Evolutionary conservation across 1,140 invertebrate species (phyloP), one percentile per base, ranked within the genome.

Genomic region (Leucophenga varia): DNA sequence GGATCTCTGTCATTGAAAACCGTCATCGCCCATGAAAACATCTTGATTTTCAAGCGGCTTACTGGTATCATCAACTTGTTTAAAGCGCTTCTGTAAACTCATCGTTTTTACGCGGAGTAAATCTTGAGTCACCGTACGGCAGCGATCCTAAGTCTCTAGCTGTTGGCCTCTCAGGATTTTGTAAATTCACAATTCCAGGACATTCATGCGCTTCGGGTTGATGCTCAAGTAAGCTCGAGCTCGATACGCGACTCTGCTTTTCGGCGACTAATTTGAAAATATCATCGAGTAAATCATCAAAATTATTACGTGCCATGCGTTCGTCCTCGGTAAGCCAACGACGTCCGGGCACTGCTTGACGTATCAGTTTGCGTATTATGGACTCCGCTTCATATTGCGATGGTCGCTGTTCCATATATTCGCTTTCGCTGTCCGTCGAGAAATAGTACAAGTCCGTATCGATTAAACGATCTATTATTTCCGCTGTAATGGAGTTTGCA

Each of bases 371-470:
- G 0, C 71, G 43, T 10, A 74, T 14, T 0, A 73, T 54, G 4
- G 68, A 57, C 1, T 45, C 6, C 0, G 54, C 52, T 48, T 74
- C 71, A 3, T 13, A 16, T 20, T 46, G n/a, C n/a, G 40, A 39
- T 3, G 18, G 6, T 6, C 9, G 36, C 12, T 49, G 31, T 0
- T n/a, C n/a, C n/a, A n/a, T 44, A 32, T 2, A 19, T 34, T 65
- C 61, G 13, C 49, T 50, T 6, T 64, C 65, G 25, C 60, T 64
- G 1, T 72, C 69, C 7, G 61, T 56, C 0, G 59, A 69, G 35
- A 64, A 59, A 0, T 60, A 16, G 17, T 56, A 61, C 0, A 72
- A 39, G 44, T 72, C 69, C 9, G 67, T 59, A 34, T 72, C 69
- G 13, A 67, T 61, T 0, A 69, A 32, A 2, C 69, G 64, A 50